Percentiles rank a stretch among this genome's conserved stretches.
phyloP scores from a whole-genome alignment of 2,797 vertebrate species.

The Pangasius mekongensis region DNA sequence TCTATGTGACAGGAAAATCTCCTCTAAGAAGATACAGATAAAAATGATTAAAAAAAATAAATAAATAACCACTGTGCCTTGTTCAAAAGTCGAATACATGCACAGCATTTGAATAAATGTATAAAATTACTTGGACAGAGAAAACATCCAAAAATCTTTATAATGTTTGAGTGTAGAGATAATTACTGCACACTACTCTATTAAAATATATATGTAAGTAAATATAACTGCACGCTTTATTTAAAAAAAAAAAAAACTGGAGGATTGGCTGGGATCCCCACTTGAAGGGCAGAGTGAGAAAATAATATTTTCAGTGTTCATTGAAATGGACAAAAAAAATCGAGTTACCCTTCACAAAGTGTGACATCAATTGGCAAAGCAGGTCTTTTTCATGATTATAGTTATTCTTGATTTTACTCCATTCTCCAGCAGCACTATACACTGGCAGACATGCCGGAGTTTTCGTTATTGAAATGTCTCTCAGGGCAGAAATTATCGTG shows the following conservation, averaged over 20 bases:
- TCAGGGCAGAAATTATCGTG: slow-evolving; percentile 18
- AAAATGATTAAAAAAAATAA: neutral
- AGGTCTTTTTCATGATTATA: slow-evolving; percentile 26
- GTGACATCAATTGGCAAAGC: slow-evolving; percentile 18
- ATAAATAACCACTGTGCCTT: neutral
- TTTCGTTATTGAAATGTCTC: slow-evolving; percentile 9
- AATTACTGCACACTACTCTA: neutral
- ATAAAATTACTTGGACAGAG: neutral
- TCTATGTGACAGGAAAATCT: slow-evolving; percentile 6
- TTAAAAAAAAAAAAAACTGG: neutral
- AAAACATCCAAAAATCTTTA: neutral
- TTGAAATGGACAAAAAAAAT: neutral
- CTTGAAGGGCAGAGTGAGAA: neutral
- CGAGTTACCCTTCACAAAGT: slow-evolving; percentile 16
- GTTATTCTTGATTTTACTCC: slow-evolving; percentile 16
- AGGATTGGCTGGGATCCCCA: neutral
- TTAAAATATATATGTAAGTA: neutral
- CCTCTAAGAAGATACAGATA: neutral
- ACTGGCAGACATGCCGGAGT: neutral
- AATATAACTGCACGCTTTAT: neutral
- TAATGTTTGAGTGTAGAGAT: neutral
- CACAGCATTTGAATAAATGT: neutral
- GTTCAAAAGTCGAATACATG: neutral
- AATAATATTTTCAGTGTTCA: neutral
- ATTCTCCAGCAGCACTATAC: neutral